phyloP scores from a whole-genome alignment of 2,797 vertebrate species.

The Eurystomus glaucurus region DNA sequence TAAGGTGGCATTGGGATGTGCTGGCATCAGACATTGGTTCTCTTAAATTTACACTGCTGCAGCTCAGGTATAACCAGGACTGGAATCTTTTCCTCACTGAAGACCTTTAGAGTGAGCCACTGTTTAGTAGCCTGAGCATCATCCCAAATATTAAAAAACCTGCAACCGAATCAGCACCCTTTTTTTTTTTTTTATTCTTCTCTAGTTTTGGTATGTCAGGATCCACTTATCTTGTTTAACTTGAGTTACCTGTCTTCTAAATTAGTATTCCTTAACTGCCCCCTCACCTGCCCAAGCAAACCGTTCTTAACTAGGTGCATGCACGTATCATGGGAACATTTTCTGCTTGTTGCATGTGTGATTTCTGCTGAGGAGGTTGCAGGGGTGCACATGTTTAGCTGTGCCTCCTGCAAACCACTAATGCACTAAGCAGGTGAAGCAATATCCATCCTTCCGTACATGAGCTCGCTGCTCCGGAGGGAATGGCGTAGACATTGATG shows the following conservation, averaged over 20 bases:
- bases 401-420: fast-evolving
- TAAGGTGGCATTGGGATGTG: background rate
- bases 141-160: background rate
- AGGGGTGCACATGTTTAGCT: background rate
- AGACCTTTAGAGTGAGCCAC: background rate
- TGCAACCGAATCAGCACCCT: background rate
- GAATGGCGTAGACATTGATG: background rate
- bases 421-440: background rate
- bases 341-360: background rate
- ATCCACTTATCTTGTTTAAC: background rate
- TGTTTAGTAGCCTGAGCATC: background rate
- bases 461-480: background rate
- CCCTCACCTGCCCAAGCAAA: background rate
- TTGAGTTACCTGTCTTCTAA: background rate
- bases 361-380: background rate
- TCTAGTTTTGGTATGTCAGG: background rate
- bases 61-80: background rate
- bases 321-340: background rate
- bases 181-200: background rate
- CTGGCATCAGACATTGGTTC: background rate
- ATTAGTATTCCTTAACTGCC: background rate
- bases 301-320: fast-evolving
- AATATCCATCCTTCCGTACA: too few species aligned
- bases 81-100: background rate
- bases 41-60: background rate